Evolutionary conservation across 2,113 vertebrate genomes (phyloP).

Genomic region (Trachemys scripta): DNA sequence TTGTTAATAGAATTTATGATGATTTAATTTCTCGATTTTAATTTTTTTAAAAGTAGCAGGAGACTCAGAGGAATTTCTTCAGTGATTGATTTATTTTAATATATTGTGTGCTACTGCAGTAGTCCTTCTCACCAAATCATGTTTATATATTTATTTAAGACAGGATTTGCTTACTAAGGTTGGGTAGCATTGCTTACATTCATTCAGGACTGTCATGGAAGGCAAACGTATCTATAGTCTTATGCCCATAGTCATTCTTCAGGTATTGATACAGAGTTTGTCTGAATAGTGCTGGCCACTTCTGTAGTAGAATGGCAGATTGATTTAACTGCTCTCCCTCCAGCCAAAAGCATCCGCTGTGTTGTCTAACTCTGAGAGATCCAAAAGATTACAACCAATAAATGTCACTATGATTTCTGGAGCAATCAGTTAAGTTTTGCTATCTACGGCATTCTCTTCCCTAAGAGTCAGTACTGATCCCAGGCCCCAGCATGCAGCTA

Average conservation of each 20-base stretch:
- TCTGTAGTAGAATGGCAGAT: neutral
- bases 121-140: neutral
- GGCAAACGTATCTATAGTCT: neutral
- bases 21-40: neutral
- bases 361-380: neutral
- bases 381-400: neutral
- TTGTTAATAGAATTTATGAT: neutral
- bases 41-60: neutral
- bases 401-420: neutral
- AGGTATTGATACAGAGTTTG: neutral
- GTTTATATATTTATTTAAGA: neutral
- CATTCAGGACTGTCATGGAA: neutral
- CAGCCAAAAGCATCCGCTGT: neutral
- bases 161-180: neutral
- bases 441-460: neutral
- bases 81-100: neutral
- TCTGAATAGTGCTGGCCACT: neutral
- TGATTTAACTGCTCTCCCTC: neutral
- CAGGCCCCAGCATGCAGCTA: neutral
- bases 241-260: neutral
- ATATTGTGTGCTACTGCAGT: neutral
- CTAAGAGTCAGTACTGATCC: conserved; percentile 14
- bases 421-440: conserved; percentile 25
- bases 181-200: neutral
- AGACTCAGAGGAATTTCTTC: neutral